A percentile compares a stretch with the other conserved stretches of the same genome.
These are phyloP conservation scores for Nicator chloris DNA, from an alignment of 2,113 vertebrate genomes.

Conservation along the genomic window DNA sequence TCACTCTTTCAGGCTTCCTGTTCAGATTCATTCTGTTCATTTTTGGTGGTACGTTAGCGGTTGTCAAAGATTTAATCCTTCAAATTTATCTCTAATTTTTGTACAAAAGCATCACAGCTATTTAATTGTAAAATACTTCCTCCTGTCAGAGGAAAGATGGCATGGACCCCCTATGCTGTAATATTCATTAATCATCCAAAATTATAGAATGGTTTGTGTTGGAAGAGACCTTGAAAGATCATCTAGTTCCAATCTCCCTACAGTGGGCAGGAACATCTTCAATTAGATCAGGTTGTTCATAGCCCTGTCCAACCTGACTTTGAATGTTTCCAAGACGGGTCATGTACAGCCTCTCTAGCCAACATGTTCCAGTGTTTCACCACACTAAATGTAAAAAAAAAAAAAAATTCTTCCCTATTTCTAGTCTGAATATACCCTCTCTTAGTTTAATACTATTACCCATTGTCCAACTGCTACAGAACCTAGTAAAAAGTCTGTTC, in stretches of 20 bases:
- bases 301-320: rapidly evolving
- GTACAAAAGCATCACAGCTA: neutral
- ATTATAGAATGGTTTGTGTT: neutral
- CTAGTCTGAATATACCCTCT: neutral
- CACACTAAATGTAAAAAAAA: neutral
- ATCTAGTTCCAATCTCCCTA: neutral
- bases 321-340: neutral
- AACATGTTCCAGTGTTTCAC: neutral
- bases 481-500: neutral
- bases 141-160: neutral
- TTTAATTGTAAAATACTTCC: neutral
- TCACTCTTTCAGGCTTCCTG: neutral
- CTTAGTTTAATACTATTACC: neutral
- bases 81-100: neutral
- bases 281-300: neutral
- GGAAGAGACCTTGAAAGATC: neutral
- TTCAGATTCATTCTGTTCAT: neutral
- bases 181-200: neutral
- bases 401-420: neutral
- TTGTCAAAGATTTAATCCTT: neutral
- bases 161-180: neutral
- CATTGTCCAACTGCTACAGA: neutral
- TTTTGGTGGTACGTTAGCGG: neutral
- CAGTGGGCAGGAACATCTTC: neutral
- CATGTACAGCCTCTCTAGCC: neutral